A percentile compares a stretch with the other conserved stretches of the same genome.
phyloP scores from a whole-genome alignment of 2,888 invertebrate species.

The Electrophaes corylata region DNA sequence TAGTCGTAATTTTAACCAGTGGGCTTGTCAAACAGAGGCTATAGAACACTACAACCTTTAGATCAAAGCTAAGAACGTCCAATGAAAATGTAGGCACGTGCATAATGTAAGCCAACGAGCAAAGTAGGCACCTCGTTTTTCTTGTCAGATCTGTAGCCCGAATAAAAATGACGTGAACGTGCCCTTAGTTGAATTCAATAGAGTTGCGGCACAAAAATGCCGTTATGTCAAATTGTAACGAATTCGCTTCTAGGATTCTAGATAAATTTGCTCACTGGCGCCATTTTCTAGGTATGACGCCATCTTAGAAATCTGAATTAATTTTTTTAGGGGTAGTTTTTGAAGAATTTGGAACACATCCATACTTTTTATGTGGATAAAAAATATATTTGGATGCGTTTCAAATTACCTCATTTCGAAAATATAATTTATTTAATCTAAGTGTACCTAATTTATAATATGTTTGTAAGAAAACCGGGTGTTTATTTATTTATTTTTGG shows the following conservation, averaged over 20 bases:
- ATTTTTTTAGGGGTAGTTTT: constrained; percentile 9
- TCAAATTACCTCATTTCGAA: constrained; percentile 22
- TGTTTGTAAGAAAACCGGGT: constrained; percentile 9
- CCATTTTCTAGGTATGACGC: constrained; percentile 52
- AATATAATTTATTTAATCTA: constrained; percentile 20
- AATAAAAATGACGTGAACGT: neutral
- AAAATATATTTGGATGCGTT: constrained; percentile 31
- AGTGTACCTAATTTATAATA: constrained; percentile 26
- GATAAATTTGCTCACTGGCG: constrained; percentile 48
- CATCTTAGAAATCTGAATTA: constrained; percentile 38
- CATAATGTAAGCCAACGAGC: neutral
- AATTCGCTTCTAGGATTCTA: neutral
- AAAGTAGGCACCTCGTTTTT: no score
- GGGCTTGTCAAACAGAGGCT: constrained; percentile 28
- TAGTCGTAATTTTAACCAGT: constrained; percentile 57
- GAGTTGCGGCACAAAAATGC: no score
- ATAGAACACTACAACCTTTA: neutral
- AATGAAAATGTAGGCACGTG: neutral
- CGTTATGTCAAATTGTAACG: neutral
- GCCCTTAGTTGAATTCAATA: neutral
- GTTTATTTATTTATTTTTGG: constrained; percentile 20
- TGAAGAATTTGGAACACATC: constrained; percentile 33
- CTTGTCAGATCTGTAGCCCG: no score
- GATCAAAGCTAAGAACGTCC: neutral
- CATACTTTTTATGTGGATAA: constrained; percentile 30